These are phyloP conservation scores for Drosophila eugracilis DNA, from an alignment of 1,140 invertebrate species.

Conservation along the genomic window DNA sequence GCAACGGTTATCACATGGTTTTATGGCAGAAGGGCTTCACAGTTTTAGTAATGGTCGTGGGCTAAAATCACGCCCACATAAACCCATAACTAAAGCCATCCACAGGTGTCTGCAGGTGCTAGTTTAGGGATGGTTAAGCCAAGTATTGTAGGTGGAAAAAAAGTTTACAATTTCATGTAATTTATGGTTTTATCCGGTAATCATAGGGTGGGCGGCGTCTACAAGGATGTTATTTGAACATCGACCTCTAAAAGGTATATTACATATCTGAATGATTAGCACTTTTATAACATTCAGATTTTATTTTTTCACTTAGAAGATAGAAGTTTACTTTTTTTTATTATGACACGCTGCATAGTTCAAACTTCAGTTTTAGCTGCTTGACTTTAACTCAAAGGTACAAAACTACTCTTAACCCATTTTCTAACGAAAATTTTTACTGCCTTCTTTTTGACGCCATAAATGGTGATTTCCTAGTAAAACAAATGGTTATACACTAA, in stretches of 20 bases:
- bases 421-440: too few species aligned
- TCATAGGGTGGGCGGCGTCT: not conserved
- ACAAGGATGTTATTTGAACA: too few species aligned
- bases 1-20: conserved; percentile 43
- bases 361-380: too few species aligned
- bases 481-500: not conserved
- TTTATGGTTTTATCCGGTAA: not conserved
- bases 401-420: too few species aligned
- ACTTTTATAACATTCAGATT: too few species aligned
- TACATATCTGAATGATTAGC: too few species aligned
- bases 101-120: conserved; percentile 38
- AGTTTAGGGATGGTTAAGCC: not conserved
- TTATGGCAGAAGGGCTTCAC: conserved; percentile 24
- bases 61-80: conserved; percentile 58
- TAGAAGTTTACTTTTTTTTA: too few species aligned
- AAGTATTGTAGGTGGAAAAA: conserved; percentile 9
- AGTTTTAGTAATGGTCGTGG: conserved; percentile 47
- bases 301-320: too few species aligned
- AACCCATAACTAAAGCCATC: conserved; percentile 39
- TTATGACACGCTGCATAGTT: too few species aligned
- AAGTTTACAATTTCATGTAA: conserved; percentile 8
- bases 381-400: too few species aligned
- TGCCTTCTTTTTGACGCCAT: not conserved
- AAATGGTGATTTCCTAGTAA: not conserved
- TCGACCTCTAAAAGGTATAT: too few species aligned